phyloP scores from a whole-genome alignment of 2,888 invertebrate genomes.

The Eupithecia exiguata region DNA sequence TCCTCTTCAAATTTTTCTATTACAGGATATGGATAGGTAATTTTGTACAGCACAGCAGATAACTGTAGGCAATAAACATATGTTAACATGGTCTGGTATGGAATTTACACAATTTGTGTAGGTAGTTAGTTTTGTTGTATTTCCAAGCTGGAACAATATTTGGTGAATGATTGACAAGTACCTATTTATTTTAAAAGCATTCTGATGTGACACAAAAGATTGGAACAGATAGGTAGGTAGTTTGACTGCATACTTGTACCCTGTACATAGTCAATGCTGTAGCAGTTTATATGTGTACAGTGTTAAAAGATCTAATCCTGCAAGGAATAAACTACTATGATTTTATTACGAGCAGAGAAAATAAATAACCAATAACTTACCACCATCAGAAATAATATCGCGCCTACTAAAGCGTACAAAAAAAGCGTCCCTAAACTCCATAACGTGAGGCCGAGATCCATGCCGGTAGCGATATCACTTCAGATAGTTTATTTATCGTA shows the following conservation, averaged over 20 bases:
- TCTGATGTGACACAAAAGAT: not conserved
- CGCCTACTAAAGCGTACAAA: constrained; percentile 50
- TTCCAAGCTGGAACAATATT: not conserved
- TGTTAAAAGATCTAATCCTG: not conserved
- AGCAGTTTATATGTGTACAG: not conserved
- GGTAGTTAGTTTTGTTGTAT: not conserved
- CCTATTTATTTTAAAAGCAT: not conserved
- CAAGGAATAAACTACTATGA: not conserved
- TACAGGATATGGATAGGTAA: constrained; percentile 87
- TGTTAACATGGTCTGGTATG: not conserved
- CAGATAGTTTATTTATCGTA: not conserved
- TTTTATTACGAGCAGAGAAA: not conserved
- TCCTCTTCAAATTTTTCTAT: constrained; percentile 89
- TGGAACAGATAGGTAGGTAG: not conserved
- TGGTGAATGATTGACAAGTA: not conserved
- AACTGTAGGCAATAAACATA: constrained; percentile 27
- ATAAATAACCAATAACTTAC: constrained; percentile 50
- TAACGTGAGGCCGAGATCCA: constrained; percentile 52
- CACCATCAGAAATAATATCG: constrained; percentile 49
- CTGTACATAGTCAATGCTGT: not conserved
- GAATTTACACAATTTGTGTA: not conserved
- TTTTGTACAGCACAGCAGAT: constrained; percentile 74
- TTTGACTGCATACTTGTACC: not conserved
- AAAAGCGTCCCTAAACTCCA: constrained; percentile 49
- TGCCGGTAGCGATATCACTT: constrained; percentile 27